Conservation (phyloP, 2,888 invertebrate genomes). For the Leptinotarsa juncta region DNA sequence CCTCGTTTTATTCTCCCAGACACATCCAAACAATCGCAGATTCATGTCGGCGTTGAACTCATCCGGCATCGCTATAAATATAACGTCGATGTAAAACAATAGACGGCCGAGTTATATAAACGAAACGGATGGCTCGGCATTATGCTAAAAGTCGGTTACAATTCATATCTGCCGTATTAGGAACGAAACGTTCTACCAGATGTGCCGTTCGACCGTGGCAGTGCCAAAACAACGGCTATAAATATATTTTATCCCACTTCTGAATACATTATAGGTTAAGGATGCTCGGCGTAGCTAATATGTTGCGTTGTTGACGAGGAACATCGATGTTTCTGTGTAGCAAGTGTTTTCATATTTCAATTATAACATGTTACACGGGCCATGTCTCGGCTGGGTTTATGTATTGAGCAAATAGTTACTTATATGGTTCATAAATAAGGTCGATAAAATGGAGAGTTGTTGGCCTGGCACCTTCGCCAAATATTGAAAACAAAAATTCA, state of each 20-base stretch:
- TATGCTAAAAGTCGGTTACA: constrained; percentile 43
- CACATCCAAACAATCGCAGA: constrained; percentile 14
- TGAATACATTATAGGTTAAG: constrained; percentile 24
- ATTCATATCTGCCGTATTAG: constrained; percentile 59
- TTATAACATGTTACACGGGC: constrained; percentile 13
- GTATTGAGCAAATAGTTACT: background rate
- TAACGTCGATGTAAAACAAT: constrained; percentile 44
- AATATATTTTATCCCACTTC: constrained; percentile 48
- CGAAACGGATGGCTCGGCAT: constrained; percentile 37
- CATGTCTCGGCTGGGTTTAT: background rate
- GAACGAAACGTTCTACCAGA: constrained; percentile 53
- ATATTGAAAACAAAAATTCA: no score
- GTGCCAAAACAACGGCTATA: constrained; percentile 42
- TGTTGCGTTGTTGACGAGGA: constrained; percentile 10
- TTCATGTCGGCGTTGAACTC: constrained; percentile 9
- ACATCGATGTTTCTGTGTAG: constrained; percentile 14
- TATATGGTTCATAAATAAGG: no score
- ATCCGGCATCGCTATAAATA: constrained; percentile 37
- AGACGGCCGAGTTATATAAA: constrained; percentile 43
- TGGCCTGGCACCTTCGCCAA: no score
- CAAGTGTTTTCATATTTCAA: constrained; percentile 18
- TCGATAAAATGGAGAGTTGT: no score
- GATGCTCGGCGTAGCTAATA: constrained; percentile 15
- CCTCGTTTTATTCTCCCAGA: background rate
- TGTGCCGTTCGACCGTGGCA: constrained; percentile 42